Percentiles rank a stretch among this genome's conserved stretches.
These are phyloP conservation scores for Gallirallus australis DNA, from an alignment of 2,797 vertebrate species.

Conservation along the genomic window DNA sequence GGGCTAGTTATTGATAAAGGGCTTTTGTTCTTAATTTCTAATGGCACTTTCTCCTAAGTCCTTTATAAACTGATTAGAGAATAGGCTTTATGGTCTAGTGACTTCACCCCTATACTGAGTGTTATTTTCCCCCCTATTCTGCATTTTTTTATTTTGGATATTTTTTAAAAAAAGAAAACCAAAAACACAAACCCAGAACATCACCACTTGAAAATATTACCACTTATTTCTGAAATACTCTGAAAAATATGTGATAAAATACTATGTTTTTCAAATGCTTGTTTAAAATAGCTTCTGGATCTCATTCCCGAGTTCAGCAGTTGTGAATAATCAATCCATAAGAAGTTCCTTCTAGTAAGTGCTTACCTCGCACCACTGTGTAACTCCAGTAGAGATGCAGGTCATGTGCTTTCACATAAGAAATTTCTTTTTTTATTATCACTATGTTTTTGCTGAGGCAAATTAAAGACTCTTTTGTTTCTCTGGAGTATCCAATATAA, in stretches of 20 bases:
- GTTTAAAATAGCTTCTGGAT: background rate
- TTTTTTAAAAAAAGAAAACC: background rate
- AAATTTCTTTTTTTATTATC: background rate
- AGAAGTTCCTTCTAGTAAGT: background rate
- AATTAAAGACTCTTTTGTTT: background rate
- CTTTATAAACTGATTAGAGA: background rate
- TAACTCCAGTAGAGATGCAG: background rate
- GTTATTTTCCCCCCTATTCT: rapidly evolving
- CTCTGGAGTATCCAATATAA: background rate
- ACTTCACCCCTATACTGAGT: background rate
- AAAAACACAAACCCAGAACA: background rate
- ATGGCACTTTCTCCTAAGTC: background rate
- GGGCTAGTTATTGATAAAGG: background rate
- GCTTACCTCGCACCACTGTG: rapidly evolving
- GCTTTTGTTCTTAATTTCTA: background rate
- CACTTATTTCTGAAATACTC: background rate
- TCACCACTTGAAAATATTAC: background rate
- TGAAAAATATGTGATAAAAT: background rate
- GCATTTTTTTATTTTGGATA: background rate
- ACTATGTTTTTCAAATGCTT: background rate
- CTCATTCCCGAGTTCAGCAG: background rate
- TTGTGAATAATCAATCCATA: background rate
- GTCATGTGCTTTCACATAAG: background rate
- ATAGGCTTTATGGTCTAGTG: background rate
- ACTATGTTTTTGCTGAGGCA: background rate